Evolutionary conservation across 1,140 invertebrate genomes (phyloP), one percentile per base, ranked within the genome.

Genomic region (Drosophila parabipectinata): DNA sequence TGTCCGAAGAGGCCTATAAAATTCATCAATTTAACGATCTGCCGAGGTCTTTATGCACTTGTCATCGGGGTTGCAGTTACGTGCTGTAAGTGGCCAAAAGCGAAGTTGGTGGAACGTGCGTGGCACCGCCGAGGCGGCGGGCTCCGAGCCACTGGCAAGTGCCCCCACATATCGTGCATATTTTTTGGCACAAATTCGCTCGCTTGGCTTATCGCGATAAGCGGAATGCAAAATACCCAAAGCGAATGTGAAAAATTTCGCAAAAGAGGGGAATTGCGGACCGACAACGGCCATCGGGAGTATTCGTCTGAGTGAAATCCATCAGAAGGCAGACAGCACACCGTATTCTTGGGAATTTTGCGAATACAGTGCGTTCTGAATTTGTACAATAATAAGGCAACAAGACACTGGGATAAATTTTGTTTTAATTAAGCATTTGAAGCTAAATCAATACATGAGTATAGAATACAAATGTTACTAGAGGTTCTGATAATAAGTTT

Each of bases 151-250:
- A 52, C 58, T 62, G 26, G 26, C 26, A 28, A 28, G 61, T 85
- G 83, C 78, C 82, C 78, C 79, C 64, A 74, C 71, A 44, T 44
- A 44, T 44, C 41, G 41, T 18, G 71, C 52, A 72, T 73, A 37
- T 71, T 58, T 75, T 61, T 28, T 75, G 83, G 83, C 83, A 87
- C 83, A 88, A 60, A 76, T 77, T 79, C 67, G 67, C 54, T 77
- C 50, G 63, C 44, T 62, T 61, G 26, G 41, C 62, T 68, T 76
- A 80, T 79, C 59, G 51, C 71, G 82, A 87, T 88, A 87, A 88
- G 79, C 71, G 63, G 41, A 69, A 84, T 77, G 66, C 41, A 32
- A 62, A 57, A 60, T 54, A 62, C 60, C 58, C 69, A 41, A 75
- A 54, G 48, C 72, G 64, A 75, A 75, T 58, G 53, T 34, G 30